Percentiles rank a stretch among this genome's conserved stretches.
Evolutionary conservation across 2,797 vertebrate species (phyloP).

Genomic region (Microctenopoma stevenorrisi): DNA sequence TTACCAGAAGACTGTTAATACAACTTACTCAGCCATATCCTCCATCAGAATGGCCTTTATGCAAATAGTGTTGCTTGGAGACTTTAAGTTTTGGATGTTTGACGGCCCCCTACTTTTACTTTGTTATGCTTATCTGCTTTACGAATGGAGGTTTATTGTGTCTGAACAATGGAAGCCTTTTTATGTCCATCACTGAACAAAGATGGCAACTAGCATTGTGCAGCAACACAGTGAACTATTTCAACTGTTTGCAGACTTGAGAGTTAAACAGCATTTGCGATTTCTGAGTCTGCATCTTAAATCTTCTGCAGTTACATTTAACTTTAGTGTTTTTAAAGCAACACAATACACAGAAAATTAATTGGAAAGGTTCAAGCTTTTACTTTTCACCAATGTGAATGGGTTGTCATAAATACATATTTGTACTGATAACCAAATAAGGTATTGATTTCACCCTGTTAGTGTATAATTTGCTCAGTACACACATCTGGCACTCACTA

Average conservation of each 20-base stretch:
- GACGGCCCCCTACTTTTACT: constrained; percentile 86
- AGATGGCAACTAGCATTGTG: constrained; percentile 85
- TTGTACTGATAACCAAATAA: constrained; percentile 13
- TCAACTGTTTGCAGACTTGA: constrained; percentile 79
- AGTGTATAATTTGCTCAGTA: not conserved
- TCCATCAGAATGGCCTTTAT: constrained; percentile 71
- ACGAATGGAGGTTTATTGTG: constrained; percentile 81
- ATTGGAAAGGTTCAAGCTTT: not conserved
- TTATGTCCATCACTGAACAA: constrained; percentile 90
- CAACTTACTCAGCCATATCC: constrained; percentile 66
- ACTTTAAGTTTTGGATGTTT: constrained; percentile 79
- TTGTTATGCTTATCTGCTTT: constrained; percentile 85
- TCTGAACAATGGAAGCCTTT: constrained; percentile 79
- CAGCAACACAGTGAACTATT: constrained; percentile 84
- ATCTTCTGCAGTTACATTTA: constrained; percentile 15
- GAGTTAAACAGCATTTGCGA: constrained; percentile 56
- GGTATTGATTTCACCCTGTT: constrained; percentile 9
- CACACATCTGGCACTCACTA: constrained; percentile 26
- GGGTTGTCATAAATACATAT: not conserved
- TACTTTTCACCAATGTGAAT: not conserved
- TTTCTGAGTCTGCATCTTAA: constrained; percentile 43
- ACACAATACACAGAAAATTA: not conserved
- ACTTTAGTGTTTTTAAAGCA: not conserved
- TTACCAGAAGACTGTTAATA: constrained; percentile 59
- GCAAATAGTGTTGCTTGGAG: constrained; percentile 82